Evolutionary conservation across 2,888 invertebrate species (phyloP), one percentile per base, ranked within the genome.

Genomic region (Chloroclysta siterata): DNA sequence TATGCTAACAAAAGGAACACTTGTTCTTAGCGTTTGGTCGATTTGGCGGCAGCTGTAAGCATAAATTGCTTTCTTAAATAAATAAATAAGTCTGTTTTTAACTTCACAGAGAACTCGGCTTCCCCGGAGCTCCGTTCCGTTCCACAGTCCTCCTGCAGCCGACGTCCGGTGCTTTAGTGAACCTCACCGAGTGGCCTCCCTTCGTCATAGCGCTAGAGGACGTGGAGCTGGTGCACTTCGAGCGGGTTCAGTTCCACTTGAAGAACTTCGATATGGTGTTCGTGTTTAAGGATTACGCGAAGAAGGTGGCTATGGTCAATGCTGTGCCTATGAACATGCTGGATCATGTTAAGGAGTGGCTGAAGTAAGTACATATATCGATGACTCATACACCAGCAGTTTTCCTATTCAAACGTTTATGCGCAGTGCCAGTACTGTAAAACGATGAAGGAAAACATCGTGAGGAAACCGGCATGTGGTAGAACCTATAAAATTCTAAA

Each of bases 241-340:
- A 99, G 91, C 95, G 99, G 87, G 99, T 99, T 13, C 98, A 98
- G 87, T 99, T 99, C 88, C 99, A 99, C 81, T 93, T 99, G 76
- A 98, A 99, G 91, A 99, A 99, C 92, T 99, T 99, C 87, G 99
- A 99, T 87, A 99, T 99, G 98, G 98, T 99, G 69, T 99, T 99
- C 83, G 98, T 99, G 54, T 99, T 99, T 87, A 99, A 99, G 89
- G 99, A 99, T 88, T 99, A 99, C 85, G 94, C 95, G 54, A 96
- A 96, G 78, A 99, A 99, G 88, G 96, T 97, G 0, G 96, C 98
- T 0, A 99, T 98, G 98, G 97, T 99, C 2, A 99, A 99, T 84
- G 98, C 99, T n/a, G 98, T 99, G 81, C 99, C 99, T 0, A 99
- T 99, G 99, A 97, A 97, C 85, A 97, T 99, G 96, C 94, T 99